Base-by-base conservation (phyloP, 2,113 vertebrate species). In the Hydrochoerus hydrochaeris region DNA sequence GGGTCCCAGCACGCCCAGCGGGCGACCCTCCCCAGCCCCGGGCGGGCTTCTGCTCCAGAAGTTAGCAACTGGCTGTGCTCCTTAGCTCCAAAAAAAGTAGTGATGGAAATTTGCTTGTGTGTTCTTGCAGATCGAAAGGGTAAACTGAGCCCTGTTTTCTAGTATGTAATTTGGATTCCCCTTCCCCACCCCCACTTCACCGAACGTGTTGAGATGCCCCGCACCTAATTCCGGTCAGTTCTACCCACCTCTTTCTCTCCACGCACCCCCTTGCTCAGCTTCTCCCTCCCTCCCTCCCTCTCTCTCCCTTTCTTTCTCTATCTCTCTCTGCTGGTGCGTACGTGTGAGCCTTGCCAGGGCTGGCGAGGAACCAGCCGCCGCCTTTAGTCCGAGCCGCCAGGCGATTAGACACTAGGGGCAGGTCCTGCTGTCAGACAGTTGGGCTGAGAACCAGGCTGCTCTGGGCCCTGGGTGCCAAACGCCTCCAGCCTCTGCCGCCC, bases 201-300 rank as follows among this genome's bases (percentile, higher is more conserved):
- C 5, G 12, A 88, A 44, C 26, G 60, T 52, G 49, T 46, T 32
- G 85, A 92, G 82, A 78, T 32, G 30, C 41, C 82, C 75, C 30
- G 81, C 67, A 80, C 91, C 93, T 94, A 97, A 97, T 95, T 88
- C 93, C 35, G 96, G 97, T 95, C 85, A 97, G 97, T 85, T 96
- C 97, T 97, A 85, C 94, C 97, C 97, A 83, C 86, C 95, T 88
- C 35, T 97, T 97, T 96, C 96, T 87, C 95, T 96, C 90, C 96
- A 52, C 26, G 69, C 57, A 17, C 80, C 84, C 94, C 86, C 88
- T 69, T 95, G 13, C 96, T 90, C 63, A 95, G 4, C 67, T 95
- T 83, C 93, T 90, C 75, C 62, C 86, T 24, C 0, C 84, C 91
- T 88, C 78, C 87, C 95, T 88, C 82, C 73, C 85, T n/a, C 86